phyloP scores from a whole-genome alignment of 2,797 vertebrate genomes.

The Artibeus jamaicensis region DNA sequence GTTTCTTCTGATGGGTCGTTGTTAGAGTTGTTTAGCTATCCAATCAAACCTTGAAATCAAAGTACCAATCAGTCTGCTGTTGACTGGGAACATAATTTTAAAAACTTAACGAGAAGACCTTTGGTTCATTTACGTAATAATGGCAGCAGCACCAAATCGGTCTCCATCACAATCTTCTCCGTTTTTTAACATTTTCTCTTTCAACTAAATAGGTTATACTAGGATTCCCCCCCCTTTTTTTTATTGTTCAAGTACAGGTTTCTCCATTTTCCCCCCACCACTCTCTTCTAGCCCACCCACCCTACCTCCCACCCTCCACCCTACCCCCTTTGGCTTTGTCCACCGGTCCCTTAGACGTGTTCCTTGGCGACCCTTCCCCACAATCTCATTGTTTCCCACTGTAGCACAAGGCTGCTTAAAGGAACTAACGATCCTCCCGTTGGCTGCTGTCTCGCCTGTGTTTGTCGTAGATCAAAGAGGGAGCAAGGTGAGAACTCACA shows the following conservation, averaged over 20 bases:
- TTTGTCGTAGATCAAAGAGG: constrained; percentile 18
- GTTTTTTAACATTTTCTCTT: background rate
- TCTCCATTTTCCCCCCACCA: too few relatives aligned
- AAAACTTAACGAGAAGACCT: background rate
- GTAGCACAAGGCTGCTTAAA: background rate
- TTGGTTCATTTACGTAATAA: background rate
- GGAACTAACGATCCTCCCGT: background rate
- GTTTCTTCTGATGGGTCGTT: background rate
- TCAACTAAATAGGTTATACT: too few relatives aligned
- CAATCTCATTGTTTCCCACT: background rate
- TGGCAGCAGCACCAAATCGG: fast-evolving
- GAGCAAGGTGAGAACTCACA: background rate
- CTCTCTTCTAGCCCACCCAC: too few relatives aligned
- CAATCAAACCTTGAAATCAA: background rate
- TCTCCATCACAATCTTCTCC: background rate
- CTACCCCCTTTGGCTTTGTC: too few relatives aligned
- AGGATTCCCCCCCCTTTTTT: too few relatives aligned
- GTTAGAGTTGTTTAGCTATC: background rate
- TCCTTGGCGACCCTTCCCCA: too few relatives aligned
- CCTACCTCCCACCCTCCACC: too few relatives aligned
- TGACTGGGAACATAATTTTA: background rate
- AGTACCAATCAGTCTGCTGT: background rate
- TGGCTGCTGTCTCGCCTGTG: background rate
- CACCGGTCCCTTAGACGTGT: too few relatives aligned
- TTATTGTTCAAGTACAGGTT: too few relatives aligned